Evolutionary conservation across 2,888 invertebrate species (phyloP), one percentile per base, ranked within the genome.

Genomic region (Sminthurinus aureus): DNA sequence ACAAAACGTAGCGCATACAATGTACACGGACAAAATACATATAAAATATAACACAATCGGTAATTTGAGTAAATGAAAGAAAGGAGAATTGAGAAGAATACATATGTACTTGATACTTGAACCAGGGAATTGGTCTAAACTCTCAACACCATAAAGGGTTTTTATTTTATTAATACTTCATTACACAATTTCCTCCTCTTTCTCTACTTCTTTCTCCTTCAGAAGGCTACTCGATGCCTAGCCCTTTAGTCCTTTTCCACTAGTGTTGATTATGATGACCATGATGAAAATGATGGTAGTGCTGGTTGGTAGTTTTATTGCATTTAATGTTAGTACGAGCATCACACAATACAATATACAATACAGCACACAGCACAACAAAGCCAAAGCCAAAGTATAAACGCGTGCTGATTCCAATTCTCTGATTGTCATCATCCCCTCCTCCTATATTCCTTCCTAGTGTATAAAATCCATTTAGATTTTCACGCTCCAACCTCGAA

Each of bases 151-250:
- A 66, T 15, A 58, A 77, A 58, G 20, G 15, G 24, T n/a, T 66
- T 78, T 78, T 52, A 18, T 78, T 58, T 78, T 38, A 75, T 52
- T 77, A 66, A 66, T 78, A 66, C 6, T 26, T 78, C 66, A 80
- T 71, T 80, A 69, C 80, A 80, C 52, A 80, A 71, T 80, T 80
- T 71, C 71, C 73, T 80, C 18, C 58, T 9, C 71, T 24, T 71
- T 71, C 24, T 24, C 12, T 71, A 6, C 18, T 12, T 38, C 38
- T 38, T 38, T 38, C 38, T 38, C 38, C 38, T 1, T 38, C 38
- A 38, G 1, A 38, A 38, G 38, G 1, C 1, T 4, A 38, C 38
- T 38, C 38, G 38, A 38, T 38, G 6, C 38, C n/a, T n/a, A n/a
- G n/a, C n/a, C n/a, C n/a, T n/a, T n/a, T n/a, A n/a, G n/a, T n/a